These are phyloP conservation scores for Mythimna albipuncta DNA, from an alignment of 2,888 invertebrate species.

Conservation along the genomic window DNA sequence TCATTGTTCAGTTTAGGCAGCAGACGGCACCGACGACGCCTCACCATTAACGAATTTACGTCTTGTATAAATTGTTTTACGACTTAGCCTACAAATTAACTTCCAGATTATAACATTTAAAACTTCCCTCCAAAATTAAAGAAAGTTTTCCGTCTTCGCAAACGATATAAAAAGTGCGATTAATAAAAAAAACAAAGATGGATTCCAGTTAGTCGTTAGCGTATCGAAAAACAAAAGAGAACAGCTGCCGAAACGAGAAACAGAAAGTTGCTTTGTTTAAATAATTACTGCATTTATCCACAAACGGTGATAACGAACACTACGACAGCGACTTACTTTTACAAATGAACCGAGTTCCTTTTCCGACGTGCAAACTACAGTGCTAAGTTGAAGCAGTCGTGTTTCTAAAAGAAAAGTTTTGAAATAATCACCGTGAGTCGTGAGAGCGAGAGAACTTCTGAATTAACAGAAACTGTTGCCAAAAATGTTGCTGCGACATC, in stretches of 20 bases:
- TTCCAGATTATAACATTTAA: conserved; percentile 12
- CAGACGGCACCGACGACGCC: conserved; percentile 45
- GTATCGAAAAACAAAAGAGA: conserved; percentile 52
- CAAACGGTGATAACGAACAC: conserved; percentile 58
- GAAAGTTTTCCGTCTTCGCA: conserved; percentile 32
- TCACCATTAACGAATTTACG: conserved; percentile 57
- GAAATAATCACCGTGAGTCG: conserved; percentile 67
- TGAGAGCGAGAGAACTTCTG: conserved; percentile 74
- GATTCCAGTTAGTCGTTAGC: conserved; percentile 30
- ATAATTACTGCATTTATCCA: conserved; percentile 48
- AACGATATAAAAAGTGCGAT: conserved; percentile 32
- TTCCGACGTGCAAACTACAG: conserved; percentile 68
- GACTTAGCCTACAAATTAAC: conserved; percentile 28
- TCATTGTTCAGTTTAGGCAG: conserved; percentile 73
- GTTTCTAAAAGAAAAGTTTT: conserved; percentile 69
- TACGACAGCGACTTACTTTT: conserved; percentile 40
- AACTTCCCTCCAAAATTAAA: conserved; percentile 21
- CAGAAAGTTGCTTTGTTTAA: conserved; percentile 52
- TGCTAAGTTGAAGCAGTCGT: conserved; percentile 58
- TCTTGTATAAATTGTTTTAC: conserved; percentile 52
- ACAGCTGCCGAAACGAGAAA: conserved; percentile 42
- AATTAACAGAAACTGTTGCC: conserved; percentile 77
- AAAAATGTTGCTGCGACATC: conserved; percentile 72
- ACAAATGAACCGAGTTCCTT: conserved; percentile 50
- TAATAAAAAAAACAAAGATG: conserved; percentile 35